These are phyloP conservation scores for Panonychus citri DNA, from an alignment of 1,140 invertebrate species.

Conservation along the genomic window DNA sequence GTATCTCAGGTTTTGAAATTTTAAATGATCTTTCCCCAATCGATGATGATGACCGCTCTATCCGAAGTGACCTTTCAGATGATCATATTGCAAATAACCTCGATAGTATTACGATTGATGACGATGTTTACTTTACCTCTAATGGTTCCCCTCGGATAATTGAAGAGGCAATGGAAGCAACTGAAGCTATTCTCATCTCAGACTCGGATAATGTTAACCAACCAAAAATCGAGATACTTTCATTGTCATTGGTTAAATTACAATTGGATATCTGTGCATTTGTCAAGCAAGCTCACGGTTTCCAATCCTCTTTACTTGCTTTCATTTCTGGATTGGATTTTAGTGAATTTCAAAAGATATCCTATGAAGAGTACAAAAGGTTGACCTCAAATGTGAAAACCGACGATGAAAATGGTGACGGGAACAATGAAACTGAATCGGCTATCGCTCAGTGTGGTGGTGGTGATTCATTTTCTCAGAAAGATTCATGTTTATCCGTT, in stretches of 20 bases:
- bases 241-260: not conserved
- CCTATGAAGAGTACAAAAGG: not conserved
- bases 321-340: not conserved
- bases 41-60: constrained; percentile 5
- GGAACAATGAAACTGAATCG: not conserved
- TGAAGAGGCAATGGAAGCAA: not conserved
- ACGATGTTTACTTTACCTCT: not conserved
- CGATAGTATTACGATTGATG: not conserved
- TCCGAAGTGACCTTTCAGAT: constrained; percentile 3
- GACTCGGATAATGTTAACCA: not conserved
- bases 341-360: not conserved
- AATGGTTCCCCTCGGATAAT: not conserved
- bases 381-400: not conserved
- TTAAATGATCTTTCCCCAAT: not conserved
- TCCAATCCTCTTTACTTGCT: not conserved
- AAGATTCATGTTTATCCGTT: not conserved
- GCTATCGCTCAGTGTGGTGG: no score
- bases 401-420: not conserved
- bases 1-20: not conserved
- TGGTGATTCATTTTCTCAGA: no score
- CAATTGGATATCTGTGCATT: not conserved
- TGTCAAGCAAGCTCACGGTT: not conserved
- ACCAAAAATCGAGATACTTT: not conserved
- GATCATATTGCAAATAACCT: not conserved
- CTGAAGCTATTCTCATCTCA: not conserved